Evolutionary conservation across 2,113 vertebrate species (phyloP).

Genomic region (Pomatostomus ruficeps): DNA sequence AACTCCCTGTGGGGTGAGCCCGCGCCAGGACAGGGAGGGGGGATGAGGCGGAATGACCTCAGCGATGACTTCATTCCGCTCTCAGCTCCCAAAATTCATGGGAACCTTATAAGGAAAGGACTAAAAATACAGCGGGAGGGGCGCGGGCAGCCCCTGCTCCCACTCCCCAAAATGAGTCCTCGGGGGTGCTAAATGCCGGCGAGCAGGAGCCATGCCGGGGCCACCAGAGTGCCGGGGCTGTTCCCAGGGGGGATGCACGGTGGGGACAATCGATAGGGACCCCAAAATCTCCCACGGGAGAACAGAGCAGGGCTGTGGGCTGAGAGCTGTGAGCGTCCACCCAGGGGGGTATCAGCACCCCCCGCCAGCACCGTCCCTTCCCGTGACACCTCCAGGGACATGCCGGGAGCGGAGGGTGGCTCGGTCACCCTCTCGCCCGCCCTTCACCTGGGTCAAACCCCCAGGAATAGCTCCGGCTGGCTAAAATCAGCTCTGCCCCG

Average conservation of each 20-base stretch:
- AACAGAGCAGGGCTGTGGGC: too few relatives aligned
- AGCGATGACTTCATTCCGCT: conserved; percentile 41
- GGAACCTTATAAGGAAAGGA: conserved; percentile 41
- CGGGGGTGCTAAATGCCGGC: not conserved
- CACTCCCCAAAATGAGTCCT: not conserved
- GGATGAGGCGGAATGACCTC: not conserved
- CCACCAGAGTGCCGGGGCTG: not conserved
- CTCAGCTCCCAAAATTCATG: conserved; percentile 2
- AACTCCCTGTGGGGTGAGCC: conserved; percentile 4
- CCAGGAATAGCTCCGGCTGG: not conserved
- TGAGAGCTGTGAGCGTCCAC: not conserved
- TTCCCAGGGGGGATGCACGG: not conserved
- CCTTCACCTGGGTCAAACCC: not conserved
- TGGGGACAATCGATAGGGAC: not conserved
- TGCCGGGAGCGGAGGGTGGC: rapidly evolving
- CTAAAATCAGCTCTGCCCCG: not conserved
- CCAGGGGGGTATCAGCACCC: not conserved
- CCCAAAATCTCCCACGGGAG: not conserved
- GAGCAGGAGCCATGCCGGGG: not conserved
- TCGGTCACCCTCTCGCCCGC: not conserved
- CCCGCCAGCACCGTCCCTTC: not conserved
- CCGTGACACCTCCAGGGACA: rapidly evolving
- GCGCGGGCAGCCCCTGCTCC: not conserved
- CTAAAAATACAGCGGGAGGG: not conserved
- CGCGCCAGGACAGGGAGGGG: not conserved